A percentile compares a stretch with the other conserved stretches of the same genome.
Conservation (phyloP, 2,113 vertebrate genomes). For the Agelaius phoeniceus region DNA sequence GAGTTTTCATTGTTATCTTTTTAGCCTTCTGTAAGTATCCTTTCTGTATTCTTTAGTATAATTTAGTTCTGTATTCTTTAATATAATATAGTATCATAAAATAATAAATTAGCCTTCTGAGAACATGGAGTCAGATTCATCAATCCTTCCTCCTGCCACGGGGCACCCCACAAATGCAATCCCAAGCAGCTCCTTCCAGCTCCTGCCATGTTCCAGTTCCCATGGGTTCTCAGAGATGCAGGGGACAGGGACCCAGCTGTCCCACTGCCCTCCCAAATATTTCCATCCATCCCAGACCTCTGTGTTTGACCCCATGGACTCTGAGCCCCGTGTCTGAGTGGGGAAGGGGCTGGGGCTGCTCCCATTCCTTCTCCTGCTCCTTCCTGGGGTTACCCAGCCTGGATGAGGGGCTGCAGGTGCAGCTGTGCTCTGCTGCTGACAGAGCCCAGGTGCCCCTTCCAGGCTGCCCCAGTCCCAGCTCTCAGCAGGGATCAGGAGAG, state of each 20-base stretch:
- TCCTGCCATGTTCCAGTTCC: conserved; percentile 51
- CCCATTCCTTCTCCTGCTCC: not conserved
- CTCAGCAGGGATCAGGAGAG: conserved; percentile 76
- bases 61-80: no score
- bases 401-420: not conserved
- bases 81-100: no score
- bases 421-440: conserved; percentile 17
- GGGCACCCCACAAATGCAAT: no score
- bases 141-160: no score
- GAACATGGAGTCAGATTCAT: no score
- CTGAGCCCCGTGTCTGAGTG: not conserved
- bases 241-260: conserved; percentile 61
- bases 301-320: conserved; percentile 67
- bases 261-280: conserved; percentile 80
- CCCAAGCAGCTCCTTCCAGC: not conserved
- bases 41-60: no score
- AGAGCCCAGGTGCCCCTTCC: conserved; percentile 79
- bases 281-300: conserved; percentile 67
- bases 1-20: no score
- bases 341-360: not conserved
- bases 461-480: conserved; percentile 65
- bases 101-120: no score
- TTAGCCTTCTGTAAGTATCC: no score
- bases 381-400: not conserved
- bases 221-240: conserved; percentile 64